Conservation (phyloP, 2,888 invertebrate species). For the Drosophila helvetica region DNA sequence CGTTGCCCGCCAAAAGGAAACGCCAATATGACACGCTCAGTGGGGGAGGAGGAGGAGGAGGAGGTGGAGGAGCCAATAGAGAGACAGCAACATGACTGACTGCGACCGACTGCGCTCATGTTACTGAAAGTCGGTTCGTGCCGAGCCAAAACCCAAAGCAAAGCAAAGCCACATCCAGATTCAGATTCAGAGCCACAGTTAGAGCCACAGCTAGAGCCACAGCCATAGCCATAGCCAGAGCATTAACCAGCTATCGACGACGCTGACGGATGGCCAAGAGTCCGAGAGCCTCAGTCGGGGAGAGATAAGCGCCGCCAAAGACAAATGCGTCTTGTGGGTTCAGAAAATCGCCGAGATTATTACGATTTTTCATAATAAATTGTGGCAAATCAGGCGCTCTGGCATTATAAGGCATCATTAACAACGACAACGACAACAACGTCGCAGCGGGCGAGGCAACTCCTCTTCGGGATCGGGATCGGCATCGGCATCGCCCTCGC, state of each 20-base stretch:
- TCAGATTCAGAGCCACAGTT: slow-evolving; percentile 8
- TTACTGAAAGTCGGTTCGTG: slow-evolving; percentile 33
- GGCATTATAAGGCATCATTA: slow-evolving; percentile 81
- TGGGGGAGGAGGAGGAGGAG: slow-evolving; percentile 41
- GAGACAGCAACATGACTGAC: slow-evolving; percentile 34
- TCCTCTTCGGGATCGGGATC: neutral
- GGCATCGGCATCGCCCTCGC: neutral
- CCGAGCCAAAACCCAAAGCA: slow-evolving; percentile 10
- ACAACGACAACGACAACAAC: slow-evolving; percentile 64
- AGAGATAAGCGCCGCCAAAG: slow-evolving; percentile 76
- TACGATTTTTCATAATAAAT: slow-evolving; percentile 82
- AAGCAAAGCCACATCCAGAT: slow-evolving; percentile 10
- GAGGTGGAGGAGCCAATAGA: slow-evolving; percentile 9
- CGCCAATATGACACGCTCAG: slow-evolving; percentile 78
- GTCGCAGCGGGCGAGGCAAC: slow-evolving; percentile 44
- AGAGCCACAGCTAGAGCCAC: slow-evolving; percentile 6
- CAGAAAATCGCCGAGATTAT: slow-evolving; percentile 77
- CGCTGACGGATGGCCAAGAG: slow-evolving; percentile 71
- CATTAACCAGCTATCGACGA: slow-evolving; percentile 79
- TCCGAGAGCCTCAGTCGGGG: slow-evolving; percentile 31
- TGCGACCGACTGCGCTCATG: slow-evolving; percentile 35
- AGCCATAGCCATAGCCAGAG: slow-evolving; percentile 7
- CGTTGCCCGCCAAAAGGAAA: slow-evolving; percentile 74
- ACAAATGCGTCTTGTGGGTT: slow-evolving; percentile 80
- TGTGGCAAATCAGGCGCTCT: slow-evolving; percentile 83